Evolutionary conservation across 1,140 invertebrate genomes (phyloP).

Genomic region (roundworm (Caenorhabditis elegans)): DNA sequence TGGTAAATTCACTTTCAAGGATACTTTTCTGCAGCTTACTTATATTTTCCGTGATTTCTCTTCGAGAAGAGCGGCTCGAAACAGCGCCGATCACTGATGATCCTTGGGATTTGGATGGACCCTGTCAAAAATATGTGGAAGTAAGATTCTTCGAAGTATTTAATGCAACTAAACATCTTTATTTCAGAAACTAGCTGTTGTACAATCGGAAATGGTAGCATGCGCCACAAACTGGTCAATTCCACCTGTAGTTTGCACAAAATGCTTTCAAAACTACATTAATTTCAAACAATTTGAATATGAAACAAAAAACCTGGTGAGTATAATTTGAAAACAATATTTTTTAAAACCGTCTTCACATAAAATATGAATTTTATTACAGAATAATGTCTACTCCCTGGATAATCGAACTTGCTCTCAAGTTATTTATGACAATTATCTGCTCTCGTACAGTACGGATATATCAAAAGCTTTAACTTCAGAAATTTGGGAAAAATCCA

Average conservation of each 20-base stretch:
- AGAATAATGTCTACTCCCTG: slow-evolving; percentile 53
- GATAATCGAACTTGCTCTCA: slow-evolving; percentile 56
- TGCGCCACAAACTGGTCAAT: slow-evolving; percentile 56
- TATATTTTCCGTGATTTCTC: neutral
- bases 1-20: neutral
- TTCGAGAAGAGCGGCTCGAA: neutral
- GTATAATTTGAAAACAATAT: neutral
- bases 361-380: neutral
- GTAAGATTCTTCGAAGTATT: slow-evolving; percentile 3
- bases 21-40: neutral
- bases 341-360: neutral
- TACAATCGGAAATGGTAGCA: slow-evolving; percentile 50
- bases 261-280: slow-evolving; percentile 56
- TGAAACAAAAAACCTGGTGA: slow-evolving; percentile 52
- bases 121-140: slow-evolving; percentile 54
- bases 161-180: too few relatives aligned
- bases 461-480: slow-evolving; percentile 51
- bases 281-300: slow-evolving; percentile 58
- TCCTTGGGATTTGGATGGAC: slow-evolving; percentile 55
- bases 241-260: slow-evolving; percentile 59
- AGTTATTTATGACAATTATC: slow-evolving; percentile 56
- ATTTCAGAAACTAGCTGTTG: slow-evolving; percentile 49
- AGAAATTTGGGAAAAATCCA: slow-evolving; percentile 56
- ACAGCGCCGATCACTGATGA: slow-evolving; percentile 2
- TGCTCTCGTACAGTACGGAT: slow-evolving; percentile 54